These are phyloP conservation scores for Agonopterix subpropinquella DNA, from an alignment of 2,888 invertebrate species.

Conservation along the genomic window DNA sequence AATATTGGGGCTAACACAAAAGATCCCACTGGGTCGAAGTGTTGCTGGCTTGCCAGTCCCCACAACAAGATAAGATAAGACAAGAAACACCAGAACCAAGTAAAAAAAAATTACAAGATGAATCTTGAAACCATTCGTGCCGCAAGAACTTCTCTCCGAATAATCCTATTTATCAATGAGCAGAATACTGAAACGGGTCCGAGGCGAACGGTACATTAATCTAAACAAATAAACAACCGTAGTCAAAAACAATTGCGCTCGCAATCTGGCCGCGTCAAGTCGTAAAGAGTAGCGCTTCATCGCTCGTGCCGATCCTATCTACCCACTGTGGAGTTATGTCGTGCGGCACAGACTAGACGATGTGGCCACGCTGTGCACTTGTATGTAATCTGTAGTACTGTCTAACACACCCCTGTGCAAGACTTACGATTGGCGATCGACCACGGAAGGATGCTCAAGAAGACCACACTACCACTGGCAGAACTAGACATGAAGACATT, in stretches of 20 bases:
- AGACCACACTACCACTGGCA: too few species aligned
- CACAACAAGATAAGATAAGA: too few species aligned
- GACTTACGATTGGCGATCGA: too few species aligned
- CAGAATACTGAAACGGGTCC: not conserved
- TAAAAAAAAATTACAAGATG: too few species aligned
- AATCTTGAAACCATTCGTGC: not conserved
- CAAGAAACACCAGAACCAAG: too few species aligned
- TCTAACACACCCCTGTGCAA: too few species aligned
- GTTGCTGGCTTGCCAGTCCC: too few species aligned
- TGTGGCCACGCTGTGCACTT: not conserved
- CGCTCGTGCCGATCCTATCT: constrained; percentile 61
- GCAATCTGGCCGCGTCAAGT: constrained; percentile 26
- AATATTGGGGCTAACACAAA: too few species aligned
- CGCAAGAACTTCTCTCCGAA: not conserved
- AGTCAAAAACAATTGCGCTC: constrained; percentile 27
- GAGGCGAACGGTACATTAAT: constrained; percentile 9
- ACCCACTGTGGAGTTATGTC: constrained; percentile 34
- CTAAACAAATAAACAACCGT: constrained; percentile 10
- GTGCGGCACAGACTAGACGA: constrained; percentile 16
- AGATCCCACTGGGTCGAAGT: too few species aligned
- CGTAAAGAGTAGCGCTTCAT: constrained; percentile 51
- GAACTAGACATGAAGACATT: too few species aligned
- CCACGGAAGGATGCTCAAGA: too few species aligned
- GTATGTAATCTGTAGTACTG: too few species aligned
- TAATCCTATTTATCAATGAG: constrained; percentile 2